Percentiles rank a stretch among this genome's conserved stretches.
Conservation (phyloP, 2,797 vertebrate species). For the Xiphophorus birchmanni region DNA sequence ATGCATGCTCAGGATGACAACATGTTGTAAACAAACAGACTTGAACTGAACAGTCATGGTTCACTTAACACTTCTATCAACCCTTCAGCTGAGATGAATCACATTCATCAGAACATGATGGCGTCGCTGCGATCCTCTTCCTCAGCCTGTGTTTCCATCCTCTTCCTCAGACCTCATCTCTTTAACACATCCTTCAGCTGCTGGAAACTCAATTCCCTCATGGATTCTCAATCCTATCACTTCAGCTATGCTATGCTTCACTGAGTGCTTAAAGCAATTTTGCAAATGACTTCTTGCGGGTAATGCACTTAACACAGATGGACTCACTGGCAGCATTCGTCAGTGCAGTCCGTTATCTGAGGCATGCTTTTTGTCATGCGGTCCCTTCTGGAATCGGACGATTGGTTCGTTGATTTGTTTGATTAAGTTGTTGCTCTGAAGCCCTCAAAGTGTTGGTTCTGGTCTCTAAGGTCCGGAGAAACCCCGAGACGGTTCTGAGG, state of each 20-base stretch:
- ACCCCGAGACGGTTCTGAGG: not conserved
- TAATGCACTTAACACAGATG: constrained; percentile 32
- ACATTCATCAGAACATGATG: not conserved
- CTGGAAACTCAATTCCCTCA: constrained; percentile 43
- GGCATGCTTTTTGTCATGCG: not conserved
- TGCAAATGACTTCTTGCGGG: constrained; percentile 31
- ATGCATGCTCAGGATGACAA: not conserved
- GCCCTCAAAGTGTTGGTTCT: not conserved
- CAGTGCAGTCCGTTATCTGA: constrained; percentile 4
- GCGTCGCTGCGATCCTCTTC: not conserved
- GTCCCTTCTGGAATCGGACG: not conserved
- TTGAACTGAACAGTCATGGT: not conserved
- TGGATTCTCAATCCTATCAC: constrained; percentile 39
- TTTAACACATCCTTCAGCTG: constrained; percentile 35
- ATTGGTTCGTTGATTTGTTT: not conserved
- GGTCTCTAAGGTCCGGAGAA: not conserved
- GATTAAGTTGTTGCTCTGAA: not conserved
- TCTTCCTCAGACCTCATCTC: constrained; percentile 3
- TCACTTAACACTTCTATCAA: not conserved
- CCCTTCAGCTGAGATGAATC: not conserved
- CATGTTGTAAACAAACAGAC: not conserved
- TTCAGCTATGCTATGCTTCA: constrained; percentile 28
- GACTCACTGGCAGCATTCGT: constrained; percentile 36
- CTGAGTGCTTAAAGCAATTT: constrained; percentile 51
- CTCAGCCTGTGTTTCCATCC: constrained; percentile 3